Percentiles rank a stretch among this genome's conserved stretches.
Conservation (phyloP, 2,113 vertebrate genomes). For the Ursus arctos region DNA sequence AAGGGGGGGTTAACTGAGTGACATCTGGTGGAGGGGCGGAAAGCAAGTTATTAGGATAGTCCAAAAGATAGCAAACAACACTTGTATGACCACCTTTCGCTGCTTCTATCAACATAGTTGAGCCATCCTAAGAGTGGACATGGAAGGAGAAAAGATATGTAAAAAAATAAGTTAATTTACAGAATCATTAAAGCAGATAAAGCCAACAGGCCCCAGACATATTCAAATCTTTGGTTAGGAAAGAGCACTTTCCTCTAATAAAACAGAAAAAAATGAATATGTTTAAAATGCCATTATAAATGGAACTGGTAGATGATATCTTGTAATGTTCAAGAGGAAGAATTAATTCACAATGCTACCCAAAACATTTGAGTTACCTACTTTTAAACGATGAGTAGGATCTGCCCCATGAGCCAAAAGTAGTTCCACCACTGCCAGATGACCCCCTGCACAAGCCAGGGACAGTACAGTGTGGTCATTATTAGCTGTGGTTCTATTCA, state of each 20-base stretch:
- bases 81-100: slow-evolving; percentile 99
- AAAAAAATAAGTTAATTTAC: neutral
- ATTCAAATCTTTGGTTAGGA: neutral
- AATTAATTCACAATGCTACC: neutral
- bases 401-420: slow-evolving; percentile 98
- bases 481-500: slow-evolving; percentile 98
- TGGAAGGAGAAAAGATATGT: neutral
- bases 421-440: slow-evolving; percentile 98
- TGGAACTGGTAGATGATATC: neutral
- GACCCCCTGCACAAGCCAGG: slow-evolving; percentile 98
- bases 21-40: slow-evolving; percentile 97
- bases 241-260: neutral
- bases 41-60: slow-evolving; percentile 99
- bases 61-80: slow-evolving; percentile 98
- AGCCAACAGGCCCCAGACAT: neutral
- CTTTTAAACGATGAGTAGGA: slow-evolving; percentile 99
- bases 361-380: slow-evolving; percentile 79
- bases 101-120: slow-evolving; percentile 99
- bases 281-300: slow-evolving; percentile 8
- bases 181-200: slow-evolving; percentile 49
- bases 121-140: slow-evolving; percentile 92
- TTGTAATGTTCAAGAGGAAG: neutral
- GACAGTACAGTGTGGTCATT: slow-evolving; percentile 99
- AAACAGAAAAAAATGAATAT: slow-evolving; percentile 37
- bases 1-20: slow-evolving; percentile 98